Conservation (phyloP, 2,113 vertebrate species). For the Ellobius talpinus region DNA sequence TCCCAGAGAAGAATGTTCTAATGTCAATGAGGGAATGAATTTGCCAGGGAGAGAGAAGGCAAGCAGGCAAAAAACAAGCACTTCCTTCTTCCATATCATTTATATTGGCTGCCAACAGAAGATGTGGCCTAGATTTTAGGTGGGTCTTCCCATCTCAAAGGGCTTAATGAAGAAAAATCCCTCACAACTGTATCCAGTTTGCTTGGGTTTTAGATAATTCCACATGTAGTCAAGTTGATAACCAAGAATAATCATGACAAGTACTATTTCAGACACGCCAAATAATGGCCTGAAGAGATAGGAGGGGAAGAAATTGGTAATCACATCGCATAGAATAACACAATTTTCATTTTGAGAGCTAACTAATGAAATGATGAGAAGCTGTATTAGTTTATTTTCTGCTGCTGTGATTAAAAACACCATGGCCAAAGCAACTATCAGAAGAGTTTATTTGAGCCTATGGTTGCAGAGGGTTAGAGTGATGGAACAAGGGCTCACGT, state of each 20-base stretch:
- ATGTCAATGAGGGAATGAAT: not conserved
- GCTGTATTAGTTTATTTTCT: not conserved
- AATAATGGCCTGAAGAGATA: conserved; percentile 18
- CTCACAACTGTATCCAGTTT: not conserved
- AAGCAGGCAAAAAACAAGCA: not conserved
- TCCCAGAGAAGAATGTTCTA: too few relatives aligned
- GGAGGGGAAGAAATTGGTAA: not conserved
- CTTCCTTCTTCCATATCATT: not conserved
- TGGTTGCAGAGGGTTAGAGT: not conserved
- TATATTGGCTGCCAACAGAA: not conserved
- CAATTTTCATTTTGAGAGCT: conserved; percentile 11
- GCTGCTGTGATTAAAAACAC: not conserved
- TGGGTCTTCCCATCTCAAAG: not conserved
- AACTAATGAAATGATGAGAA: conserved; percentile 30
- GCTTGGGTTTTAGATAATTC: not conserved
- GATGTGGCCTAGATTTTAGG: not conserved
- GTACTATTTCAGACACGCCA: not conserved
- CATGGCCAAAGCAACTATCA: not conserved
- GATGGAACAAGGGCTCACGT: not conserved
- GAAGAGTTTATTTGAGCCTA: not conserved
- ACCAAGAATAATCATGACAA: not conserved
- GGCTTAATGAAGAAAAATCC: not conserved
- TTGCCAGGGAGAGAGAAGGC: not conserved
- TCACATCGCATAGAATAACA: not conserved
- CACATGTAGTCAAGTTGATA: not conserved